phyloP scores from a whole-genome alignment of 2,888 invertebrate genomes.

The Melanchra persicariae region DNA sequence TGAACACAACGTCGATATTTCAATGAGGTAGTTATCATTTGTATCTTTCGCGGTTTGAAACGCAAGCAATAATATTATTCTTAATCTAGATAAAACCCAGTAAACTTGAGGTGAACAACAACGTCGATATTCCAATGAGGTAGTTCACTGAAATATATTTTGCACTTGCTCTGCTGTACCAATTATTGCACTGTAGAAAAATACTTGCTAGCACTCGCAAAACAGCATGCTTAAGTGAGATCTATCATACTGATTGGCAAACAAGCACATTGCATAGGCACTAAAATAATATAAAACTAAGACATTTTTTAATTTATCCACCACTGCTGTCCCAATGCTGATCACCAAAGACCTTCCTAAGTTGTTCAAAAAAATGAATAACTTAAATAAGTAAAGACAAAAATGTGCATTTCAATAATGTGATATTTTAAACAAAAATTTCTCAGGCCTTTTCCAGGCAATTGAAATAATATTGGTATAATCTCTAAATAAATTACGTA shows the following conservation, averaged over 20 bases:
- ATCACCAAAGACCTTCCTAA: background rate
- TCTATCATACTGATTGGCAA: background rate
- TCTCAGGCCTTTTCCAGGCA: background rate
- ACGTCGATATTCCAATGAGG: background rate
- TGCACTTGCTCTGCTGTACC: slow-evolving; percentile 3
- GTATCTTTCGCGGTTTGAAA: slow-evolving; percentile 18
- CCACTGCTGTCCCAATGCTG: background rate
- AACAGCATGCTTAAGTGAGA: background rate
- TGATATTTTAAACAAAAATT: background rate
- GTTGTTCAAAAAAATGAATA: background rate
- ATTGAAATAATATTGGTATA: background rate
- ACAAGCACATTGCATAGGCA: background rate
- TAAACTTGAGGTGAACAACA: slow-evolving; percentile 22
- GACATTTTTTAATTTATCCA: background rate
- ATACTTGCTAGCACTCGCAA: slow-evolving; percentile 6
- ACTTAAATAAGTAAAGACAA: background rate
- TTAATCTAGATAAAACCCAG: slow-evolving; percentile 25
- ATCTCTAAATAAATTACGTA: background rate
- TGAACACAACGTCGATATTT: slow-evolving; percentile 2
- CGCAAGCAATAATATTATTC: slow-evolving; percentile 25
- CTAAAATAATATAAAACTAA: background rate
- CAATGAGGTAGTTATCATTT: background rate
- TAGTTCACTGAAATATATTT: slow-evolving; percentile 10
- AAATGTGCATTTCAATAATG: background rate
- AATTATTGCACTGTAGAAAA: slow-evolving; percentile 3